phyloP scores from a whole-genome alignment of 2,113 vertebrate genomes.

The Mohoua ochrocephala region DNA sequence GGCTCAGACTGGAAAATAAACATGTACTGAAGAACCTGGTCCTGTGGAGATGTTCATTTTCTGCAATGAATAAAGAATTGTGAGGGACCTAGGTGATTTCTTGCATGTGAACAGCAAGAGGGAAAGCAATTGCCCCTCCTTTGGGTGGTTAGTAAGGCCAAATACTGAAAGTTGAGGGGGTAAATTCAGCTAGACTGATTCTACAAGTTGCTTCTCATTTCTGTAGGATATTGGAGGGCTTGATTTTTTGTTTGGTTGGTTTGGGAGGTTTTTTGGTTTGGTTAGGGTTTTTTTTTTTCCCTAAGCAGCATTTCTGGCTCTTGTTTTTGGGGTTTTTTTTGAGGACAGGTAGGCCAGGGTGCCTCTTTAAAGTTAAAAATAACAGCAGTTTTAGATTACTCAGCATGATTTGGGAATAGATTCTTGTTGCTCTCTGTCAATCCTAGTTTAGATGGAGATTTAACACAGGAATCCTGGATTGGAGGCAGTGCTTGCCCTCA shows the following conservation, averaged over 20 bases:
- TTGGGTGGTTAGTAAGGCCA: neutral
- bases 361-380: constrained; percentile 53
- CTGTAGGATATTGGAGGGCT: neutral
- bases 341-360: neutral
- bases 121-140: neutral
- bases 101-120: neutral
- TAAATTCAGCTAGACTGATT: neutral
- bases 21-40: neutral
- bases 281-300: neutral
- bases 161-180: neutral
- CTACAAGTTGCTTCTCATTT: neutral
- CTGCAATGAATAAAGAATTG: neutral
- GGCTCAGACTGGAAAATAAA: constrained; percentile 3
- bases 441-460: constrained; percentile 25
- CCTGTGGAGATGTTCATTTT: neutral
- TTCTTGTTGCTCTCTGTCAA: neutral
- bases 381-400: constrained; percentile 21
- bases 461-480: neutral
- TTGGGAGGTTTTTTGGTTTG: neutral
- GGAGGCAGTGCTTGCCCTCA: neutral
- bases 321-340: neutral
- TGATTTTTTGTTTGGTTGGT: neutral
- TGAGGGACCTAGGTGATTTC: neutral
- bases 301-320: neutral
- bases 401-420: neutral